These are phyloP conservation scores for Clivina fossor DNA, from an alignment of 2,888 invertebrate genomes.

Conservation along the genomic window DNA sequence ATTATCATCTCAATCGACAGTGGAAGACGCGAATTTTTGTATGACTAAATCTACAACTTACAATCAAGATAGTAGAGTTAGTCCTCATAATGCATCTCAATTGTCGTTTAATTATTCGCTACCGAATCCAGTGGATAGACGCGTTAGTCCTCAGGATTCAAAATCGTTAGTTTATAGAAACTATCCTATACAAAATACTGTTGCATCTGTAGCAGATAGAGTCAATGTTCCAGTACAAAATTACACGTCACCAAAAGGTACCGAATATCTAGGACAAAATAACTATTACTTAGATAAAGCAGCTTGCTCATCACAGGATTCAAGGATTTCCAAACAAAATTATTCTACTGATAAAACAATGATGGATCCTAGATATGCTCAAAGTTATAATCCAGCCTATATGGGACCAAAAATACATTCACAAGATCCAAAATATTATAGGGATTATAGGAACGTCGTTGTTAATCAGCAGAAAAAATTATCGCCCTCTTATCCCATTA, in stretches of 20 bases:
- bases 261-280: neutral
- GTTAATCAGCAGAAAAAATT: slow-evolving; percentile 18
- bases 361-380: slow-evolving; percentile 8
- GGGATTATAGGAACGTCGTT: slow-evolving; percentile 15
- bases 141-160: slow-evolving; percentile 16
- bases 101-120: slow-evolving; percentile 4
- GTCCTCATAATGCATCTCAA: slow-evolving; percentile 8
- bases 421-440: slow-evolving; percentile 12
- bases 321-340: neutral
- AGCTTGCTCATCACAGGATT: neutral
- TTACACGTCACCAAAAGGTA: neutral
- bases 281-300: slow-evolving; percentile 11
- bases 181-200: neutral
- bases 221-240: slow-evolving; percentile 3
- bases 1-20: neutral
- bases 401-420: neutral
- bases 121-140: slow-evolving; percentile 11
- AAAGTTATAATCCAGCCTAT: slow-evolving; percentile 14
- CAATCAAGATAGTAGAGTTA: slow-evolving; percentile 10
- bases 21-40: slow-evolving; percentile 11
- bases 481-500: slow-evolving; percentile 28
- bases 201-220: neutral
- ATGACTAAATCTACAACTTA: slow-evolving; percentile 6
- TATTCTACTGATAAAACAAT: slow-evolving; percentile 4
- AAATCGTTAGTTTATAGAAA: slow-evolving; percentile 22